Percentiles rank a stretch among this genome's conserved stretches.
These are phyloP conservation scores for Alethe castanea DNA, from an alignment of 2,113 vertebrate genomes.

Conservation along the genomic window DNA sequence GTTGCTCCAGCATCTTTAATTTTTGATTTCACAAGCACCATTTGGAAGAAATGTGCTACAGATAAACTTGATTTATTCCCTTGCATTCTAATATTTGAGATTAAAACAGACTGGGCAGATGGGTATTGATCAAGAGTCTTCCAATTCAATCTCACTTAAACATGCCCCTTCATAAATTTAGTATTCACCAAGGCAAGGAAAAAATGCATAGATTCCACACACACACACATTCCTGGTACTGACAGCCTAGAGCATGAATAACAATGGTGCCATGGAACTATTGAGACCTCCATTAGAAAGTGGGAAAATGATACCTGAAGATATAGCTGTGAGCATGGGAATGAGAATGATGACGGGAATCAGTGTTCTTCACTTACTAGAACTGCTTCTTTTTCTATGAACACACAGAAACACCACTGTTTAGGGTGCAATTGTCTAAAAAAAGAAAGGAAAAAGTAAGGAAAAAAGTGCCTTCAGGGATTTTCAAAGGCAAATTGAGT, in stretches of 20 bases:
- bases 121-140: background rate
- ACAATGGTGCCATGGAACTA: background rate
- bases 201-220: accelerated
- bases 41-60: background rate
- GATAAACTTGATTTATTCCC: background rate
- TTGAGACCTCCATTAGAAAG: background rate
- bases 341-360: background rate
- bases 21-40: background rate
- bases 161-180: background rate
- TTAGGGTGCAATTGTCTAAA: background rate
- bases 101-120: background rate
- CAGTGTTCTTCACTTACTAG: background rate
- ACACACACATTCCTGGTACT: background rate
- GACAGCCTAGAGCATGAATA: background rate
- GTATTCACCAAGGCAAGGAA: background rate
- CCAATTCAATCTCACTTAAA: background rate
- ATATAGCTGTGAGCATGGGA: background rate
- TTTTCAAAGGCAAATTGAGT: background rate
- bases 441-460: background rate
- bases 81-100: background rate
- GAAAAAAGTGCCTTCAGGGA: background rate
- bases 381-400: background rate
- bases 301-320: background rate
- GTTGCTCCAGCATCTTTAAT: background rate
- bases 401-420: background rate